phyloP scores from a whole-genome alignment of 2,113 vertebrate species.

The Corvus cornix region DNA sequence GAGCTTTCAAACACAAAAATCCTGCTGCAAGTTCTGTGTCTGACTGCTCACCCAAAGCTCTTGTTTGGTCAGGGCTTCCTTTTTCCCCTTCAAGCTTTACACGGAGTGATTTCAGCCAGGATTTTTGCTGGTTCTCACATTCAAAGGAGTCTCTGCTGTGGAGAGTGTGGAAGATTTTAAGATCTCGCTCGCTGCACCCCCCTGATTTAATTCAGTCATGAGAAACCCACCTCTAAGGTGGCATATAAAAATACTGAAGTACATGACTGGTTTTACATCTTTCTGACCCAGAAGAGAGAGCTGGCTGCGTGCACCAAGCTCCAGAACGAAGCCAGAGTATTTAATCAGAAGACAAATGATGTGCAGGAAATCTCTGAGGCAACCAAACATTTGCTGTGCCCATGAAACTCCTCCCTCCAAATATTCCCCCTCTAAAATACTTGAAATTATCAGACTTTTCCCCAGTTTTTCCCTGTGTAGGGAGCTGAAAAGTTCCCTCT shows the following conservation, averaged over 20 bases:
- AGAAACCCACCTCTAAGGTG: not conserved
- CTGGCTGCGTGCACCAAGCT: not conserved
- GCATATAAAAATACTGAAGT: not conserved
- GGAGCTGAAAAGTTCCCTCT: not conserved
- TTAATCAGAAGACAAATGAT: not conserved
- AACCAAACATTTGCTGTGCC: not conserved
- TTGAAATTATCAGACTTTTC: not conserved
- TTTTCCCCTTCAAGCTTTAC: not conserved
- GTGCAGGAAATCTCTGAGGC: conserved; percentile 1
- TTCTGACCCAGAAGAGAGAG: not conserved
- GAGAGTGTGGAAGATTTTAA: not conserved
- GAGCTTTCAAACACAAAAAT: not conserved
- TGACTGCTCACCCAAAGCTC: not conserved
- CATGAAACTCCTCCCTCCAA: not conserved
- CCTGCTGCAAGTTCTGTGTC: not conserved
- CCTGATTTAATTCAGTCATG: not conserved
- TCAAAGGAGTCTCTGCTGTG: accelerated
- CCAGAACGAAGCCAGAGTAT: not conserved
- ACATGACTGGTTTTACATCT: not conserved
- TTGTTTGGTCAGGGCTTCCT: not conserved
- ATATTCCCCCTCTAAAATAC: not conserved
- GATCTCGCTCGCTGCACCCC: accelerated
- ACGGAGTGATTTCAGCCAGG: not conserved
- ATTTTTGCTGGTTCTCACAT: not conserved
- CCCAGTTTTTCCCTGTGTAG: not conserved